Percentiles rank a stretch among this genome's conserved stretches.
phyloP scores from a whole-genome alignment of 1,140 invertebrate genomes.

The Paraescarpia echinospica region DNA sequence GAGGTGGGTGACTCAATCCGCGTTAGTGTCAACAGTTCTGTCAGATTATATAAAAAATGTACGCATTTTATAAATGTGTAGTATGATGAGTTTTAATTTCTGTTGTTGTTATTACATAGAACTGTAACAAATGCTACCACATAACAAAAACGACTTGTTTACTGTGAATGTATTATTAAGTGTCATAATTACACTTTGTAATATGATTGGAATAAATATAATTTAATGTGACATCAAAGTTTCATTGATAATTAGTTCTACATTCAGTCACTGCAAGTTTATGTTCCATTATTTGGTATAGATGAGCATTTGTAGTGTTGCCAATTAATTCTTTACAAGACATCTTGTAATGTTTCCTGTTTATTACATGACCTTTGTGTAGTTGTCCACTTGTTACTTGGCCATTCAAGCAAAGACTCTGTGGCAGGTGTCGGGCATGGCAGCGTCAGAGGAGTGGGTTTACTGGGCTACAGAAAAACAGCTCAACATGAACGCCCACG shows the following conservation, averaged over 20 bases:
- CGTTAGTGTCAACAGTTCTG: not conserved
- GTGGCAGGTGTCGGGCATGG: slow-evolving; percentile 38
- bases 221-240: not conserved
- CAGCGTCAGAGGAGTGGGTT: slow-evolving; percentile 41
- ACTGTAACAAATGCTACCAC: too few relatives aligned
- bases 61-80: too few relatives aligned
- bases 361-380: too few relatives aligned
- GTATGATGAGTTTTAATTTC: not conserved
- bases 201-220: not conserved
- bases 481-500: slow-evolving; percentile 33
- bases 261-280: not conserved
- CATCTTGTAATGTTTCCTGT: not conserved
- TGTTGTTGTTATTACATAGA: not conserved
- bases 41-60: too few relatives aligned
- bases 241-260: not conserved
- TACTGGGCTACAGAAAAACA: slow-evolving; percentile 42
- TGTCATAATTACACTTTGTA: too few relatives aligned
- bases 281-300: too few relatives aligned
- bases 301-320: too few relatives aligned
- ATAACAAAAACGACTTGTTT: too few relatives aligned
- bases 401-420: not conserved
- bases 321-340: too few relatives aligned
- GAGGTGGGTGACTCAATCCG: slow-evolving; percentile 29
- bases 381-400: not conserved
- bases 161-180: too few relatives aligned